Conservation (phyloP, 2,888 invertebrate genomes). For the Drosophila mercatorum region DNA sequence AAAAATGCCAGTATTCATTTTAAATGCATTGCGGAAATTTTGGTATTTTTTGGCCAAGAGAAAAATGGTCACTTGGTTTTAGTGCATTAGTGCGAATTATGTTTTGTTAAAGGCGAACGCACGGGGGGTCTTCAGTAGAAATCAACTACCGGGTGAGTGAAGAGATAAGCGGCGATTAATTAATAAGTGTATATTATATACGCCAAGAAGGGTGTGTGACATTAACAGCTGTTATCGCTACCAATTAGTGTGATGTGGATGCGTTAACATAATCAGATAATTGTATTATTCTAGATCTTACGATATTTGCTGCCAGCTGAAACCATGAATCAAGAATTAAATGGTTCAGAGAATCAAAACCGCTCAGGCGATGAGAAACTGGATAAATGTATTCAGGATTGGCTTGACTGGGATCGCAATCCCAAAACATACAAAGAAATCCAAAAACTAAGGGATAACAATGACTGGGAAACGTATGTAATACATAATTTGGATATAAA, state of each 20-base stretch:
- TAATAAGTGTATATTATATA: constrained; percentile 7
- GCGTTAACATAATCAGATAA: not conserved
- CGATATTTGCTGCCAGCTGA: constrained; percentile 7
- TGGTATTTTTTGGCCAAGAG: constrained; percentile 1
- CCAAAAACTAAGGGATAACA: constrained; percentile 86
- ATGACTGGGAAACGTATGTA: constrained; percentile 85
- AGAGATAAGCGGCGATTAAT: constrained; percentile 25
- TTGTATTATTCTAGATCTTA: constrained; percentile 23
- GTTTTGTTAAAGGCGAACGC: constrained; percentile 13
- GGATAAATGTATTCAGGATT: constrained; percentile 89
- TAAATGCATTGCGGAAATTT: not conserved
- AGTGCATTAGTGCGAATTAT: constrained; percentile 10
- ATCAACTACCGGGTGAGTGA: constrained; percentile 30
- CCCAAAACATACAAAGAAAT: constrained; percentile 88
- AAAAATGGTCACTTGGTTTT: constrained; percentile 1
- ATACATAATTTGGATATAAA: not conserved
- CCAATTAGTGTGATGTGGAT: constrained; percentile 3
- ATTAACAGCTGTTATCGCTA: constrained; percentile 3
- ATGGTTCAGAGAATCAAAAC: constrained; percentile 26
- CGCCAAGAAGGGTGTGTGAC: constrained; percentile 4
- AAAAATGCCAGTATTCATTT: not conserved
- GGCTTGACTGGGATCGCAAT: constrained; percentile 92
- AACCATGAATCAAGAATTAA: constrained; percentile 23
- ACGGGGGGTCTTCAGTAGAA: constrained; percentile 4
- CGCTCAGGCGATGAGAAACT: constrained; percentile 84